Evolutionary conservation across 2,888 invertebrate species (phyloP).

Genomic region (Biston stratarius): DNA sequence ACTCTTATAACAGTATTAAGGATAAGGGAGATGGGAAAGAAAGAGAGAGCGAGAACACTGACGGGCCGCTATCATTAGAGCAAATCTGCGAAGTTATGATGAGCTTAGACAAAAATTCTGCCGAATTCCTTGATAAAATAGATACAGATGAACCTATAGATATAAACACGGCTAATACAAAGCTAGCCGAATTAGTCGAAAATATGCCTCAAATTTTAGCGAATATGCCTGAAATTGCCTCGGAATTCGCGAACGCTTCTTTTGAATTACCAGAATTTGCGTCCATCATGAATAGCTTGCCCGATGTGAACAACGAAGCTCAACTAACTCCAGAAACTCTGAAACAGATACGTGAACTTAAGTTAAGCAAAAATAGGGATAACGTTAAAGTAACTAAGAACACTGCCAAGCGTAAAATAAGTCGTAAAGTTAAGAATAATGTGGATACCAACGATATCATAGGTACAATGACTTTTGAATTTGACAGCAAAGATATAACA

Average conservation of each 20-base stretch:
- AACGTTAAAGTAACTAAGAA: slow-evolving; percentile 79
- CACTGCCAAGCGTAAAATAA: slow-evolving; percentile 76
- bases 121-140: slow-evolving; percentile 71
- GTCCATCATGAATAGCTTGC: slow-evolving; percentile 73
- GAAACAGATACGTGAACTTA: slow-evolving; percentile 79
- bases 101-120: slow-evolving; percentile 73
- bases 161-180: slow-evolving; percentile 63
- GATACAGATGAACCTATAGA: slow-evolving; percentile 67
- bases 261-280: slow-evolving; percentile 78
- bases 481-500: slow-evolving; percentile 70
- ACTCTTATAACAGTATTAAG: slow-evolving; percentile 71
- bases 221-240: slow-evolving; percentile 79
- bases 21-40: slow-evolving; percentile 60
- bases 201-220: slow-evolving; percentile 80
- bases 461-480: slow-evolving; percentile 71
- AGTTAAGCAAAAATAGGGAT: slow-evolving; percentile 73
- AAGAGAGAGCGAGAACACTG: slow-evolving; percentile 48
- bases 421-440: slow-evolving; percentile 67
- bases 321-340: slow-evolving; percentile 80
- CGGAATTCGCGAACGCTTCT: slow-evolving; percentile 73
- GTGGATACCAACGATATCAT: slow-evolving; percentile 60
- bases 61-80: slow-evolving; percentile 67
- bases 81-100: slow-evolving; percentile 80
- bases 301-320: slow-evolving; percentile 72
- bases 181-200: slow-evolving; percentile 72